phyloP scores from a whole-genome alignment of 1,140 invertebrate genomes.

The Paraescarpia echinospica region DNA sequence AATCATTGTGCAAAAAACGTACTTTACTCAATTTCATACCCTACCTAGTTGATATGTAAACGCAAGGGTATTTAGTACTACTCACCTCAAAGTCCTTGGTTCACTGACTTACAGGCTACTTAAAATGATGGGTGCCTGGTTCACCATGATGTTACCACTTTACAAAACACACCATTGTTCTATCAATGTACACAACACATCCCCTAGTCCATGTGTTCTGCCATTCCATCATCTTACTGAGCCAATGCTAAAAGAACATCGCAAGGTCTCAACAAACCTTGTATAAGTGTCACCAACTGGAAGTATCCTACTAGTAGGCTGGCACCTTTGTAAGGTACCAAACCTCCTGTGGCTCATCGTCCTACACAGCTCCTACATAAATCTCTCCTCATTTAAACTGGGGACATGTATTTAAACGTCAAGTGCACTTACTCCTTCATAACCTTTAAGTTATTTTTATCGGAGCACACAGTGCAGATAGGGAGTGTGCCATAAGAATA shows the following conservation, averaged over 20 bases:
- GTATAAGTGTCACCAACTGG: neutral
- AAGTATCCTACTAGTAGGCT: neutral
- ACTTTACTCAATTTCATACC: neutral
- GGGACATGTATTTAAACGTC: neutral
- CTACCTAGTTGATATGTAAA: no score
- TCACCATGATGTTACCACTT: neutral
- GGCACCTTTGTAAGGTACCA: neutral
- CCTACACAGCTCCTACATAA: neutral
- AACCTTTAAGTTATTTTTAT: neutral
- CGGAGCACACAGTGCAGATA: neutral
- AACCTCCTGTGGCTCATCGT: neutral
- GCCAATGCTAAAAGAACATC: neutral
- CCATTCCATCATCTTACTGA: neutral
- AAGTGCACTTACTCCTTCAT: neutral
- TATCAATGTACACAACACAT: neutral
- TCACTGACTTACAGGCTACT: neutral
- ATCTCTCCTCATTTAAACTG: neutral
- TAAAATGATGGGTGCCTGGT: neutral
- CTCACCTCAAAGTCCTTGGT: neutral
- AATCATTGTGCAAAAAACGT: neutral
- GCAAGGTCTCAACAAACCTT: neutral
- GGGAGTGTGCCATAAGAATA: neutral
- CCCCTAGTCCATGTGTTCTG: neutral
- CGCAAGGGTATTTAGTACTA: no score
- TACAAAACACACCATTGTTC: neutral